phyloP scores from a whole-genome alignment of 2,113 vertebrate species.

The Acanthisitta chloris region DNA sequence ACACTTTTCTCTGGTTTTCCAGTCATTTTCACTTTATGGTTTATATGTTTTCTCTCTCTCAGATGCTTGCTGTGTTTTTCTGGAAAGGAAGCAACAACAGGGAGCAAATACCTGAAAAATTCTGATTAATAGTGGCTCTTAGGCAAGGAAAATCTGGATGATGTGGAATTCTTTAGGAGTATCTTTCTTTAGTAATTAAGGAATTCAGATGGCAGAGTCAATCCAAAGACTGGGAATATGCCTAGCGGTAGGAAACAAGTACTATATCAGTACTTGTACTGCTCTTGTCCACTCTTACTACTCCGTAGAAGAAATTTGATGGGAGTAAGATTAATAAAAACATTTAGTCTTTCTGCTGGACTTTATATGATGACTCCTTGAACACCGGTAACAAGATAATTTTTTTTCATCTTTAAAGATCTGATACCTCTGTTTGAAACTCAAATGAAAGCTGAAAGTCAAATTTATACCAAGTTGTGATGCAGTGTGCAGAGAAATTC shows the following conservation, averaged over 20 bases:
- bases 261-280: not conserved
- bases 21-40: not conserved
- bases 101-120: not conserved
- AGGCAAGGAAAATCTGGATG: not conserved
- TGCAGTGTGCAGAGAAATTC: not conserved
- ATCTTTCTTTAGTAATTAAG: not conserved
- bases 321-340: not conserved
- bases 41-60: not conserved
- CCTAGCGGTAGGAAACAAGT: not conserved
- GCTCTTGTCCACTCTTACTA: not conserved
- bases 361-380: not conserved
- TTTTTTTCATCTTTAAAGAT: not conserved
- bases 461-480: not conserved
- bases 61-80: not conserved
- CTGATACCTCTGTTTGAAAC: not conserved
- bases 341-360: not conserved
- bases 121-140: not conserved
- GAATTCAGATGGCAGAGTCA: not conserved
- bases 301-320: not conserved
- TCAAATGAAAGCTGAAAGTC: not conserved
- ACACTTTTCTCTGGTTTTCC: not conserved
- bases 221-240: not conserved
- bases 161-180: not conserved
- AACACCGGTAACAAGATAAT: not conserved
- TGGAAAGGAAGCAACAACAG: not conserved